phyloP scores from a whole-genome alignment of 2,797 vertebrate genomes.

The Pangasius sanitwongsei region DNA sequence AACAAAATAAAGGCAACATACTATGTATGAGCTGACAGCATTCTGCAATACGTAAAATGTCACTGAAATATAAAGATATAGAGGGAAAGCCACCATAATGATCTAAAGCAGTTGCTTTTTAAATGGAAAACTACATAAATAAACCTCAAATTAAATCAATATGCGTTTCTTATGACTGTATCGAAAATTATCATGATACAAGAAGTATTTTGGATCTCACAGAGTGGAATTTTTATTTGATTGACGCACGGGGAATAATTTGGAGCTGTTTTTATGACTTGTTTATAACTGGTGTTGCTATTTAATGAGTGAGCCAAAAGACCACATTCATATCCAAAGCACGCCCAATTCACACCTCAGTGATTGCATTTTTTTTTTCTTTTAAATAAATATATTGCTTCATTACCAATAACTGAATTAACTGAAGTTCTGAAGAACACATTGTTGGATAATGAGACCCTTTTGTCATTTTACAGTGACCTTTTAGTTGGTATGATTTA shows the following conservation, averaged over 20 bases:
- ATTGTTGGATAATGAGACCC: slow-evolving; percentile 11
- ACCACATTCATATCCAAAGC: neutral
- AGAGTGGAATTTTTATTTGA: slow-evolving; percentile 7
- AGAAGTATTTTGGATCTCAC: neutral
- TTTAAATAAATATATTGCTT: slow-evolving; percentile 50
- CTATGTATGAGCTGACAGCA: neutral
- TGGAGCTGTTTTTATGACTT: slow-evolving; percentile 6
- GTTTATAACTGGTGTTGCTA: slow-evolving; percentile 11
- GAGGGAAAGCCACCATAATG: neutral
- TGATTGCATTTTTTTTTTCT: slow-evolving; percentile 24
- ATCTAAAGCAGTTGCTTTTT: neutral
- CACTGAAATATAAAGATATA: neutral
- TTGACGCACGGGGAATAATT: neutral
- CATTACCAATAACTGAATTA: slow-evolving; percentile 52
- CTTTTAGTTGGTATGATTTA: neutral
- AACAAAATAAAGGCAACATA: neutral
- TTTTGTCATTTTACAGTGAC: neutral
- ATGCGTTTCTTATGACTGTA: neutral
- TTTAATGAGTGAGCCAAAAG: neutral
- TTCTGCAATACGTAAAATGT: neutral
- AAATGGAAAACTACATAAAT: neutral
- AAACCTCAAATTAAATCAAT: neutral
- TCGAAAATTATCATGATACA: neutral
- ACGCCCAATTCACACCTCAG: slow-evolving; percentile 11
- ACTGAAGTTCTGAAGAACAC: slow-evolving; percentile 52